These are phyloP conservation scores for Exephanes ischioxanthus DNA, from an alignment of 2,888 invertebrate species.

Conservation along the genomic window DNA sequence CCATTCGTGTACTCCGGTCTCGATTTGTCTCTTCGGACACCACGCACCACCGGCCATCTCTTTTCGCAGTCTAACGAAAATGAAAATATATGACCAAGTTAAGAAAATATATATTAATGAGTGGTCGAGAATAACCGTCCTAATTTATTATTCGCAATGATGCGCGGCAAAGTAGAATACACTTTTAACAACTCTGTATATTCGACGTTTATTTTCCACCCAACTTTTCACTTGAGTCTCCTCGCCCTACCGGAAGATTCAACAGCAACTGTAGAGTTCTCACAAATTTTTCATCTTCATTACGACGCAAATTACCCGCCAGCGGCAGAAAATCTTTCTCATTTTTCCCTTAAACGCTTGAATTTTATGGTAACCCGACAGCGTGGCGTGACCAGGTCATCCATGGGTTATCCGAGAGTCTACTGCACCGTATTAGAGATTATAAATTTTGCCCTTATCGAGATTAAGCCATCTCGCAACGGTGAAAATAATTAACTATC, in stretches of 20 bases:
- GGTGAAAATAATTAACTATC: neutral
- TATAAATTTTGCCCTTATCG: conserved; percentile 11
- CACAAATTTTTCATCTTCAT: conserved; percentile 47
- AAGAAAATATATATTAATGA: neutral
- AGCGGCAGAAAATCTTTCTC: conserved; percentile 29
- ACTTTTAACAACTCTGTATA: conserved; percentile 38
- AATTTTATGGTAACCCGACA: conserved; percentile 27
- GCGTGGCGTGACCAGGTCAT: neutral
- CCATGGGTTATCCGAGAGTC: neutral
- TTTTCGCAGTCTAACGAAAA: conserved; percentile 87
- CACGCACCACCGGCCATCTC: conserved; percentile 91
- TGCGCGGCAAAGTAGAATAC: conserved; percentile 6
- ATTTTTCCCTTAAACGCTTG: conserved; percentile 47
- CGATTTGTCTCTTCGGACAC: conserved; percentile 91
- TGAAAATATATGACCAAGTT: neutral
- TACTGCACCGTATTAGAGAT: conserved; percentile 9
- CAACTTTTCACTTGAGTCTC: neutral
- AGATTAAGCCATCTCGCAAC: neutral
- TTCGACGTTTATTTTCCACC: neutral
- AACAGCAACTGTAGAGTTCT: conserved; percentile 13
- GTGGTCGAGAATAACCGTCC: neutral
- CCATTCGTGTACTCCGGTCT: conserved; percentile 89
- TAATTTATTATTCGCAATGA: neutral
- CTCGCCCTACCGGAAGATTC: conserved; percentile 14
- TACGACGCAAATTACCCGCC: conserved; percentile 54